Base-by-base conservation (phyloP, 1,140 invertebrate species). In the Euglossa dilemma region DNA sequence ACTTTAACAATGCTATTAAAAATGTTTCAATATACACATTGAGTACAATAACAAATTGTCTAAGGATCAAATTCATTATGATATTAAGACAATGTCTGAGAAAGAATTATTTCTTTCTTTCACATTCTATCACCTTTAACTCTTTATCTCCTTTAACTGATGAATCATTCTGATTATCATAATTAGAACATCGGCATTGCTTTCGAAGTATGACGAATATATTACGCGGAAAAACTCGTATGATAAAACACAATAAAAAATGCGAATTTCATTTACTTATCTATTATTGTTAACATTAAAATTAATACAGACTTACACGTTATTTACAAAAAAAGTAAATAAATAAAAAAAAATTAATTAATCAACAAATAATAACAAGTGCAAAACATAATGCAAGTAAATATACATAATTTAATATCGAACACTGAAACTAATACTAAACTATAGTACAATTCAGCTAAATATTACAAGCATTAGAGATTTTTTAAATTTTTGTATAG, bases 101-200 rank as follows among this genome's bases (percentile, higher is more conserved):
- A 67, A 50, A 67, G 28, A 75, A 59, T 83, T 45, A 63, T 36
- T 28, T 63, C 45, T 18, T 64, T 83, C 50, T 63, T 83, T 78
- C 50, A 78, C 64, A 70, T 86, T 88, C 70, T 80, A 82, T 87
- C 78, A 83, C 80, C 87, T 89, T 85, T 86, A 88, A 91, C 84
- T 83, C 79, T 83, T 36, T 36, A 36, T 36, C 88, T 90, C 78
- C 77, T 80, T 85, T 87, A 89, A 90, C 84, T 77, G 87, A 89
- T 91, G 91, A 92, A 86, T 92, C 91, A 92, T 88, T 84, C 80
- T 74, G 83, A 91, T 91, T 89, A 91, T 86, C 85, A 84, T 90
- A 89, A 86, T 82, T 76, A 61, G 63, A 74, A 36, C 63, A 84
- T 63, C 56, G 16, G 25, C 67, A 59, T 63, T 54, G 25, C 74